A percentile compares a stretch with the other conserved stretches of the same genome.
Evolutionary conservation across 2,113 vertebrate genomes (phyloP).

Genomic region (Ciconia stormi): DNA sequence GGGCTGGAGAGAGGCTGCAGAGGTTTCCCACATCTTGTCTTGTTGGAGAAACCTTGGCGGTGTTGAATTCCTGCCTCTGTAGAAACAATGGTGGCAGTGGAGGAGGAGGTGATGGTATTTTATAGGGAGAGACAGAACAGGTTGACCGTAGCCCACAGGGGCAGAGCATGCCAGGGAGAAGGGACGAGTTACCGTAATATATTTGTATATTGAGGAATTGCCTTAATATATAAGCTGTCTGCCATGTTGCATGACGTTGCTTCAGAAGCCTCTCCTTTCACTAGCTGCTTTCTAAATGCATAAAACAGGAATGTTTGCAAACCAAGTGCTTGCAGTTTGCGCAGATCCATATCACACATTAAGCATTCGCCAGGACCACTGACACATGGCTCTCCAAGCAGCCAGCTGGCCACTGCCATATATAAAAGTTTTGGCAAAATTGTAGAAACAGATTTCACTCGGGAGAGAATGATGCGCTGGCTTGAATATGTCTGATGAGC

Average conservation of each 20-base stretch:
- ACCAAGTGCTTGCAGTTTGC: conserved; percentile 51
- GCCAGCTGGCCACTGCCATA: conserved; percentile 68
- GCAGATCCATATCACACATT: conserved; percentile 59
- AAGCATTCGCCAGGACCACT: conserved; percentile 57
- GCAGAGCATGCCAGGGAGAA: background rate
- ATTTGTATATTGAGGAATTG: background rate
- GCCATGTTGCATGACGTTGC: conserved; percentile 20
- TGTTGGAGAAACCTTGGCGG: background rate
- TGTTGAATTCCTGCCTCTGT: background rate
- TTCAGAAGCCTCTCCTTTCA: conserved; percentile 47
- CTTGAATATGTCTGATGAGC: conserved; percentile 30
- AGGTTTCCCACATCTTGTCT: background rate
- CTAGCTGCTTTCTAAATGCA: conserved; percentile 51
- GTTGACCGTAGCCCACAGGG: background rate
- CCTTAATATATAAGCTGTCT: background rate
- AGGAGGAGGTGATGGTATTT: background rate
- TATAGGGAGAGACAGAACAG: background rate
- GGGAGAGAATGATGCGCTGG: conserved; percentile 44
- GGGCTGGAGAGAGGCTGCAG: background rate
- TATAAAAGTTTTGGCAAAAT: conserved; percentile 64
- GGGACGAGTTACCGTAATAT: rapidly evolving
- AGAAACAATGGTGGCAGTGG: background rate
- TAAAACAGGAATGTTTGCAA: conserved; percentile 63
- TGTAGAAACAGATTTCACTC: conserved; percentile 49
- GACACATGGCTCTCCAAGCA: conserved; percentile 68